phyloP scores from a whole-genome alignment of 1,140 invertebrate species.

The Cephus cinctus region DNA sequence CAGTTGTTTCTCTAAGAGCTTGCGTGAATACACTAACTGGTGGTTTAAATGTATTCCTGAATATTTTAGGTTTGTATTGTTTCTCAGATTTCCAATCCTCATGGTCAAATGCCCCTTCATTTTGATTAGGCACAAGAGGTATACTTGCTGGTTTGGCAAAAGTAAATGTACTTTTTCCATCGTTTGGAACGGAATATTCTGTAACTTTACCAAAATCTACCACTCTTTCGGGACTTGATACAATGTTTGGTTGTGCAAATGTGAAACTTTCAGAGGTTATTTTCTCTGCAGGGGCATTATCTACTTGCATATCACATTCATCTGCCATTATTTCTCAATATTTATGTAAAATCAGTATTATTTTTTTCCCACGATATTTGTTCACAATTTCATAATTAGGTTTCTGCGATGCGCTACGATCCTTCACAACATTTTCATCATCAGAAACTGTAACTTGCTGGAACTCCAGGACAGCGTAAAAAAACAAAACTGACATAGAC shows the following conservation, averaged over 20 bases:
- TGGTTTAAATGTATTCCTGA: slow-evolving; percentile 21
- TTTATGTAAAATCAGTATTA: too few relatives aligned
- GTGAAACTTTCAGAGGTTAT: slow-evolving; percentile 21
- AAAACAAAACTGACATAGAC: too few relatives aligned
- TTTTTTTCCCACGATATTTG: too few relatives aligned
- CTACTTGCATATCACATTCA: too few relatives aligned
- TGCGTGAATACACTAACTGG: slow-evolving; percentile 23
- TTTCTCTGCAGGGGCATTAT: too few relatives aligned
- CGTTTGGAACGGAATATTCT: slow-evolving; percentile 13
- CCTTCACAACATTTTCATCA: too few relatives aligned
- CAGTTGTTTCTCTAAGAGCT: slow-evolving; percentile 24
- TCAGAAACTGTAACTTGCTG: too few relatives aligned
- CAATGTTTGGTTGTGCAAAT: slow-evolving; percentile 34
- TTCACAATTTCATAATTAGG: too few relatives aligned
- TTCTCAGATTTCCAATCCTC: slow-evolving; percentile 4
- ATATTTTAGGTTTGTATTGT: slow-evolving; percentile 24
- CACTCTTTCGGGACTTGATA: slow-evolving; percentile 20
- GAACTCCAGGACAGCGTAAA: too few relatives aligned
- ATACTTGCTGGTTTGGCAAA: slow-evolving; percentile 20
- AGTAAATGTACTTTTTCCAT: slow-evolving; percentile 23
- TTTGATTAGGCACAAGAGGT: not conserved
- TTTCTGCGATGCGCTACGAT: too few relatives aligned
- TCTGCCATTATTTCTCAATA: too few relatives aligned
- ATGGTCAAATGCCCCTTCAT: not conserved
- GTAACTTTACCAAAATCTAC: slow-evolving; percentile 13